Evolutionary conservation across 1,140 invertebrate species (phyloP).

Genomic region (Panagrolaimus sp.): DNA sequence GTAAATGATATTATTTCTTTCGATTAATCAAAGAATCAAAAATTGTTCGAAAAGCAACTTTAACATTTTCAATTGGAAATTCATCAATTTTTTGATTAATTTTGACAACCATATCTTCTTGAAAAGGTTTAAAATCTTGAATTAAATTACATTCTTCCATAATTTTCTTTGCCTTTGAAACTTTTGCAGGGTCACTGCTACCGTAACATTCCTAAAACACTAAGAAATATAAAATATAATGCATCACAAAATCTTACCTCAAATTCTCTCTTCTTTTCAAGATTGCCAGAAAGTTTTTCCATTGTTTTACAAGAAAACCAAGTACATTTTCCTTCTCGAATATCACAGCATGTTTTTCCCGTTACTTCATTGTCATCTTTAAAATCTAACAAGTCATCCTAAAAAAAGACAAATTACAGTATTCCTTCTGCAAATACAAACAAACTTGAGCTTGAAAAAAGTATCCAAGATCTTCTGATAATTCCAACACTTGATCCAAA

Average conservation of each 20-base stretch:
- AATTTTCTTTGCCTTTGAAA: neutral
- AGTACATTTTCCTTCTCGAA: conserved; percentile 85
- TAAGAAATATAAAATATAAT: neutral
- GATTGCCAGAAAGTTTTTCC: conserved; percentile 60
- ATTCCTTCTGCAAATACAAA: neutral
- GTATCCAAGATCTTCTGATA: conserved; percentile 86
- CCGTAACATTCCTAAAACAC: conserved; percentile 4
- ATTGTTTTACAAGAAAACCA: conserved; percentile 84
- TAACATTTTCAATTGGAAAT: neutral
- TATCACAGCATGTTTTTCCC: conserved; percentile 83
- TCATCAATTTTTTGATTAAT: conserved; percentile 1
- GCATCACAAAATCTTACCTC: neutral
- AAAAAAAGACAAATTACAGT: conserved; percentile 59
- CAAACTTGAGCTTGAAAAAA: conserved; percentile 75
- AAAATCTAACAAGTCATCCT: conserved; percentile 87
- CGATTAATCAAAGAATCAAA: neutral
- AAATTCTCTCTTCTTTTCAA: neutral
- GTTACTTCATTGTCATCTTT: conserved; percentile 77
- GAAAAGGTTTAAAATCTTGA: neutral
- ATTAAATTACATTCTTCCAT: conserved; percentile 2
- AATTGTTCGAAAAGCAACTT: neutral
- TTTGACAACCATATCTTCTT: neutral
- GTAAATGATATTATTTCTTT: neutral
- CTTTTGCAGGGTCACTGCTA: neutral
- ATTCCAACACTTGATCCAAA: conserved; percentile 65